Base-by-base conservation (phyloP, 2,888 invertebrate genomes). In the Apamea monoglypha region DNA sequence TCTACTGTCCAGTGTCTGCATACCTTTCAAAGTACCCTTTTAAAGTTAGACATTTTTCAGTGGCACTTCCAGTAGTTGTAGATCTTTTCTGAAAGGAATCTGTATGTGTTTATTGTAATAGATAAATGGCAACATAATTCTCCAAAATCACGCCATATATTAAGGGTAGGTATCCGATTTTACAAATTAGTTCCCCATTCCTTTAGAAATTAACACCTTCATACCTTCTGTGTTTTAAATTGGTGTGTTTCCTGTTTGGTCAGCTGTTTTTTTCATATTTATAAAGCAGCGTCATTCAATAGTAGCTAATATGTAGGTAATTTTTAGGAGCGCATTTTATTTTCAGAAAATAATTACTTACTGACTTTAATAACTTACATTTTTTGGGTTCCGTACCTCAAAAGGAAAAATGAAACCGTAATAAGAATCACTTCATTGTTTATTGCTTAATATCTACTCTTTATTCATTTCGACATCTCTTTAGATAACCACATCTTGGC, bases 1-100 rank as follows among this genome's bases (percentile, higher is more conserved):
- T 73, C 61, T 53, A 40, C 7, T 50, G 64, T 72, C 72, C 14
- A 61, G 16, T 59, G 85, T 81, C 77, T 85, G 69, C 84, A 85
- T 84, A 78, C 74, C 78, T 84, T 75, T 47, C 4, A 36, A 81
- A 74, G 66, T 78, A 44, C 50, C n/a, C n/a, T 66, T 66, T 68
- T 53, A 61, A 3, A 69, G 59, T 70, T n/a, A 50, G 63, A 74
- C 47, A 68, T 77, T 77, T 76, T 71, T 66, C 61, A 59, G 25
- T 59, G 40, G 56, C 40, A 44, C 44, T 66, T 74, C 14, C 64
- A 50, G 32, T 50, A 32, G 59, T 59, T 21, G 14, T 56, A 18
- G 59, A 18, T 18, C 2, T 32, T 10, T 25, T 74, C 68, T 74
- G 32, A 29, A n/a, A 59, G 1, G 44, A 32, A 59, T 66, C 1